Evolutionary conservation across 2,113 vertebrate species (phyloP), one percentile per base, ranked within the genome.

Genomic region (Ptyas mucosa): DNA sequence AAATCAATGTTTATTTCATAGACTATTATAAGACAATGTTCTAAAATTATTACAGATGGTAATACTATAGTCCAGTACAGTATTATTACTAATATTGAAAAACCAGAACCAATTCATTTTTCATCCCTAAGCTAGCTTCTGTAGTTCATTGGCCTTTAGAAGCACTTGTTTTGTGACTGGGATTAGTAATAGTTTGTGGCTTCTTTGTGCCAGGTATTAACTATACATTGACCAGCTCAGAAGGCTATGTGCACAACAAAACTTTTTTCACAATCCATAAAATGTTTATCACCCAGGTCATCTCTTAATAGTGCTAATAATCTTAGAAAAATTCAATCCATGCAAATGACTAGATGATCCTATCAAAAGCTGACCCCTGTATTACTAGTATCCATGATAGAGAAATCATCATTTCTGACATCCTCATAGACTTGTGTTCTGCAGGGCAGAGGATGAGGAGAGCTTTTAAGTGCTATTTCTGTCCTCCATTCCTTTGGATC

Each of bases 181-280:
- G 3, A 86, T 91, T 81, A 92, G 87, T 94, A 94, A 92, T 96
- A 95, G 53, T 34, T 21, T 91, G 43, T 57, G 11, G 90, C 24
- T 54, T 26, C 87, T 94, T 97, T 94, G 89, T 53, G 90, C 52
- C 92, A 90, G 94, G 88, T 55, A 93, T 53, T 93, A 43, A 95
- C 94, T 43, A 92, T 5, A 61, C 14, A 24, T 46, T 24, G 39
- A 26, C 39, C 9, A 29, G 21, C n/a, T 12, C 21, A 11, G 53
- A 53, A 34, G 53, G 2, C 18, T 46, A 26, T 46, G 26, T 75
- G 26, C 18, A 52, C 5, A 52, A 29, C n/a, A 49, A n/a, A n/a
- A n/a, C n/a, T n/a, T 90, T 18, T 90, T 58, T 89, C 12, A 58
- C 34, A 89, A n/a, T 46, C 34, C 55, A 64, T 26, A 46, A 69